phyloP scores from a whole-genome alignment of 1,140 invertebrate species.

The Pissodes strobi region DNA sequence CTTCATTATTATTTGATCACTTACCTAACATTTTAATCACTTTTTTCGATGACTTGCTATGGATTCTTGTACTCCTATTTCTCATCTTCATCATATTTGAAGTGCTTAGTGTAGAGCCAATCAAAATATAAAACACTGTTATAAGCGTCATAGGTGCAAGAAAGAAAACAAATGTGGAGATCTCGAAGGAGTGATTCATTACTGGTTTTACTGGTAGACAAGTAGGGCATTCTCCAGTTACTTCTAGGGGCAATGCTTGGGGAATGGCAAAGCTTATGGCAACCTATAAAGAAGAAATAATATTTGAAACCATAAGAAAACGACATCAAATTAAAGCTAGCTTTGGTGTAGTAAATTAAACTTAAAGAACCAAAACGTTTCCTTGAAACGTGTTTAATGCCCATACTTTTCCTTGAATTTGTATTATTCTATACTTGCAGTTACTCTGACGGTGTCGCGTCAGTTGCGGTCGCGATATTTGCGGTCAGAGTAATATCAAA shows the following conservation, averaged over 20 bases:
- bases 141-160: conserved; percentile 85
- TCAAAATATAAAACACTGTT: conserved; percentile 81
- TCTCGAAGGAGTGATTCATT: conserved; percentile 75
- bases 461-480: no score
- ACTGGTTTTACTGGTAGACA: conserved; percentile 63
- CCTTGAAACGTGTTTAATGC: no score
- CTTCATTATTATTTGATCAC: no score
- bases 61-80: conserved; percentile 37
- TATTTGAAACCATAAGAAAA: no score
- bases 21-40: conserved; percentile 65
- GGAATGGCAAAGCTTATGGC: conserved; percentile 75
- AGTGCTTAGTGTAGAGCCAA: conserved; percentile 73
- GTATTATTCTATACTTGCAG: no score
- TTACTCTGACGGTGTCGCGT: no score
- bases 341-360: no score
- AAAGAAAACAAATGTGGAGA: conserved; percentile 85
- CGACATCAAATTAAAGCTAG: no score
- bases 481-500: no score
- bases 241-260: conserved; percentile 70
- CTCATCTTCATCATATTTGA: conserved; percentile 61
- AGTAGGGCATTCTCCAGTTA: conserved; percentile 53
- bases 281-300: no score
- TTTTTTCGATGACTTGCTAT: conserved; percentile 60
- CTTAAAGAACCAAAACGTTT: no score
- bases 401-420: no score